phyloP scores from a whole-genome alignment of 1,140 invertebrate genomes.

The Lepidurus arcticus region DNA sequence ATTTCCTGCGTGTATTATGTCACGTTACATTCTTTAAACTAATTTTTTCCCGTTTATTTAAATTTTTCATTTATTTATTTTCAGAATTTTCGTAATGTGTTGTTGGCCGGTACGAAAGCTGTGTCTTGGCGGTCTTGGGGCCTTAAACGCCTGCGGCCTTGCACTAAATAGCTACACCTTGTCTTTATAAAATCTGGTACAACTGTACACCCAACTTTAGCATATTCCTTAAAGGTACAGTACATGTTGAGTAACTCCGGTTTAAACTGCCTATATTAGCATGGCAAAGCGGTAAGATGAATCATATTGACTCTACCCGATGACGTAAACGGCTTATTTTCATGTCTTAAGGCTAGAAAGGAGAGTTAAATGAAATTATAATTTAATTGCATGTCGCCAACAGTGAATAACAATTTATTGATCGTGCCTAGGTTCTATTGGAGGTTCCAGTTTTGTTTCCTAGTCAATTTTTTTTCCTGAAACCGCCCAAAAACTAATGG shows the following conservation, averaged over 20 bases:
- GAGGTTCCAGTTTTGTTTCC: background rate
- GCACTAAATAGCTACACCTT: background rate
- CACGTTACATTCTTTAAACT: background rate
- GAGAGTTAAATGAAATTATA: too few species aligned
- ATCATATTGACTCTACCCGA: too few species aligned
- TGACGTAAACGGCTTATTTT: too few species aligned
- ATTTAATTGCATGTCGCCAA: too few species aligned
- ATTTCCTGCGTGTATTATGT: background rate
- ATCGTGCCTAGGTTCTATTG: background rate
- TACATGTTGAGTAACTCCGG: too few species aligned
- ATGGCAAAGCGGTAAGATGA: too few species aligned
- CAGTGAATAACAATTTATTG: too few species aligned
- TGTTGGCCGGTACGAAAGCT: background rate
- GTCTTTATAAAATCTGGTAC: background rate
- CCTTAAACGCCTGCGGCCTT: conserved; percentile 17
- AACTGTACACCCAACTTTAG: too few species aligned
- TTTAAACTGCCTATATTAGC: too few species aligned
- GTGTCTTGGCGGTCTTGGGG: conserved; percentile 16
- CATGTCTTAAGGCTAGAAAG: too few species aligned
- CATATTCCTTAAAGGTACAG: too few species aligned
- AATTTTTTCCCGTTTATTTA: background rate
- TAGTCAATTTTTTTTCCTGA: conserved; percentile 13
- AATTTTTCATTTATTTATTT: background rate
- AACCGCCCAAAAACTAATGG: background rate
- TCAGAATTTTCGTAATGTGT: background rate